Evolutionary conservation across 2,888 invertebrate genomes (phyloP), one percentile per base, ranked within the genome.

Genomic region (Gastrophysa polygoni): DNA sequence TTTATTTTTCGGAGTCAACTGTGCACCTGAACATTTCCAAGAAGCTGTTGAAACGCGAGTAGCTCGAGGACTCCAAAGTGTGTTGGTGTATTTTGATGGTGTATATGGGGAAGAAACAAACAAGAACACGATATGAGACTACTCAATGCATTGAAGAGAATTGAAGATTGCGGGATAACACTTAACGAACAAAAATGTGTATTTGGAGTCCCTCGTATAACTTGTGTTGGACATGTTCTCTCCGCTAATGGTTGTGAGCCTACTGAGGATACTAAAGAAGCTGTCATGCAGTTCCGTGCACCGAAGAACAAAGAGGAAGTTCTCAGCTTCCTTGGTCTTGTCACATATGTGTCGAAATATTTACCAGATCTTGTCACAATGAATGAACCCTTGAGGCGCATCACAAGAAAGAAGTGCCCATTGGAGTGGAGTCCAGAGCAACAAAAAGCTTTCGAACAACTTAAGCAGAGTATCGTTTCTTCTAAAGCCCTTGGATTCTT

Each of bases 141-240:
- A n/a, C n/a, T n/a, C n/a, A 46, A 61, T 16, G 58, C 67, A 0
- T 8, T 63, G 14, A 10, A 57, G 10, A 46, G 54, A n/a, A 55
- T 68, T 6, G 49, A 68, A 44, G 52, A 38, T 43, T 51, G 65
- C 34, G 57, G 63, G 43, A 61, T 69, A 24, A 24, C 24, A 24
- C 24, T 5, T 24, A 24, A 24, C 48, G 18, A 61, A 47, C n/a
- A 43, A 1, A 69, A 24, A 24, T 24, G 24, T 24, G 24, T 24
- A 7, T 24, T 24, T 24, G 24, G 24, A 24, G 24, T 24, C 24
- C 24, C 24, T 24, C 24, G 24, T 24, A 24, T 24, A 24, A 24
- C 3, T 7, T 24, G 7, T 24, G 24, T 24, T 3, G 24, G 24
- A 24, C 24, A 24, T 24, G 4, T 7, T 7, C 24, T 24, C 24